phyloP scores from a whole-genome alignment of 2,113 vertebrate species.

The Craseonycteris thonglongyai region DNA sequence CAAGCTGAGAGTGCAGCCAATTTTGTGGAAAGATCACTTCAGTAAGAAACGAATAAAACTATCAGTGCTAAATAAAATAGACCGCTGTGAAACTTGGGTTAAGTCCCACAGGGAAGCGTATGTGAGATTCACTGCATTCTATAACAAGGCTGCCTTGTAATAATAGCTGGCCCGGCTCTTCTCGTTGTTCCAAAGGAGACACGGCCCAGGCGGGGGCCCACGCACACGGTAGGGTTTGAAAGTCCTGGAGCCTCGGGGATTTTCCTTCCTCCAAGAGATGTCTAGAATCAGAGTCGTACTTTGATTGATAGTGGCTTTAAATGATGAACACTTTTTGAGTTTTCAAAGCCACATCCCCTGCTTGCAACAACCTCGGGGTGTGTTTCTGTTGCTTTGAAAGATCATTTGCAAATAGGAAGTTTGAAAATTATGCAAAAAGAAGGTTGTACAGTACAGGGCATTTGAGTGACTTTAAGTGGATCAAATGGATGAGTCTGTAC shows the following conservation, averaged over 20 bases:
- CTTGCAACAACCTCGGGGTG: conserved; percentile 28
- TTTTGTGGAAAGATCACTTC: conserved; percentile 67
- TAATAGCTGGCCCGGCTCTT: conserved; percentile 47
- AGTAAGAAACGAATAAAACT: conserved; percentile 69
- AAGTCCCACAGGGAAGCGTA: conserved; percentile 57
- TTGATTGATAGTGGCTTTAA: conserved; percentile 58
- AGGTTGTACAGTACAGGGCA: background rate
- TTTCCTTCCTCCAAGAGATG: conserved; percentile 62
- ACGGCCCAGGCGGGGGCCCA: conserved; percentile 41
- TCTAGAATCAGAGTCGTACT: conserved; percentile 48
- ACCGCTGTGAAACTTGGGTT: conserved; percentile 68
- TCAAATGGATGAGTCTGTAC: background rate
- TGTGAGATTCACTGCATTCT: conserved; percentile 64
- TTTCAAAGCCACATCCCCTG: conserved; percentile 46
- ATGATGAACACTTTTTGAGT: conserved; percentile 46
- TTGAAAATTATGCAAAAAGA: conserved; percentile 29
- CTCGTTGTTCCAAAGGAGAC: conserved; percentile 63
- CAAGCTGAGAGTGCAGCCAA: conserved; percentile 55
- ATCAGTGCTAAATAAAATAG: conserved; percentile 70
- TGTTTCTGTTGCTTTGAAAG: conserved; percentile 51
- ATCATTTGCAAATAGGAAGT: conserved; percentile 45
- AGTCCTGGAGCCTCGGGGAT: conserved; percentile 66
- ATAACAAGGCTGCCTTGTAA: conserved; percentile 62
- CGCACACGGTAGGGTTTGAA: conserved; percentile 64
- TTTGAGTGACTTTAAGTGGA: background rate